Base-by-base conservation (phyloP, 1,140 invertebrate genomes). In the Drosophila takahashii region DNA sequence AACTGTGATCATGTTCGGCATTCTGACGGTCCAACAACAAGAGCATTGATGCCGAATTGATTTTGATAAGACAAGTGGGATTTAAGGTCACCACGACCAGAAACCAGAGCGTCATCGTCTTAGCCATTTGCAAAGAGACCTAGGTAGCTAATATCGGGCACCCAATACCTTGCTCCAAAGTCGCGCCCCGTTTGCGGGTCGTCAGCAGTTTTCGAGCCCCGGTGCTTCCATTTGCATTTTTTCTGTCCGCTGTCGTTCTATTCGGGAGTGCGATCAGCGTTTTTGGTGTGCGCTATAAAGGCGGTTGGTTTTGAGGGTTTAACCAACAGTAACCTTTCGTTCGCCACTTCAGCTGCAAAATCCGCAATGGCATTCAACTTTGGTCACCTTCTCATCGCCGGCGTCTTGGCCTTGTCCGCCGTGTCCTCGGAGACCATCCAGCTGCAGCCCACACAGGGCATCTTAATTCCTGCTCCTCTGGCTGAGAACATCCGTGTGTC, bases 401-500 rank as follows among this genome's bases (percentile, higher is more conserved):
- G 57, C 44, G 22, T 66, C 42, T 27, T 90, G 69, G 73, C 58
- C 10, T 36, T 69, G 29, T 34, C 61, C 22, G 53, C 27, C 22
- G 79, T 79, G 42, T 52, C 58, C 11, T 59, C 66, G 6, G 86
- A 90, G 52, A 72, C 87, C n/a, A 90, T 90, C 56, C 86, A 90
- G 44, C 50, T 90, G 78, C 85, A 90, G 69, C 78, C 86, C 34
- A 90, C 86, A 0, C 86, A 86, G 36, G 86, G 86, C 8, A 90
- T 90, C 41, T 71, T 90, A 13, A 90, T 90, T 42, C 86, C 86
- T 4, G 86, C 86, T 0, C 86, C 86, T 2, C 22, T 90, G 64
- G 87, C 86, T 10, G 85, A 90, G 52, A 75, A 79, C 39, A 81
- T 90, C 54, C 87, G 86, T 48, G 72, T 90, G 15, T 79, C 87